These are phyloP conservation scores for Papilio glaucus DNA, from an alignment of 1,140 invertebrate species.

Conservation along the genomic window DNA sequence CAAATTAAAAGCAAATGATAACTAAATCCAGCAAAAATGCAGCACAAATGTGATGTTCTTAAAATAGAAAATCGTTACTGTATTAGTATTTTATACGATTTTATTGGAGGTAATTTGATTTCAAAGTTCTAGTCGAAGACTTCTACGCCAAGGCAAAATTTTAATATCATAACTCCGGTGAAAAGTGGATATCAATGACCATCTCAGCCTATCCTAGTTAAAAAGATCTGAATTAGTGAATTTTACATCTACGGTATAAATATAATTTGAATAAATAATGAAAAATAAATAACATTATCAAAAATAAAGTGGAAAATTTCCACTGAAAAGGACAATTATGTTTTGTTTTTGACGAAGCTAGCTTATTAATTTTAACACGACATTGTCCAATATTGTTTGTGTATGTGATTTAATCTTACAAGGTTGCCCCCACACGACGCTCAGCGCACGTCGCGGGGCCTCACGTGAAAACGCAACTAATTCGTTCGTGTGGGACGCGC, in stretches of 20 bases:
- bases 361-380: slow-evolving; percentile 8
- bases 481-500: slow-evolving; percentile 68
- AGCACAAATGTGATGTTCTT: too few relatives aligned
- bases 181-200: too few relatives aligned
- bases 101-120: too few relatives aligned
- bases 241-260: not conserved
- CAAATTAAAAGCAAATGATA: too few relatives aligned
- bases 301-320: too few relatives aligned
- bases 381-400: slow-evolving; percentile 20
- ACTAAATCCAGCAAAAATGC: too few relatives aligned
- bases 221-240: not conserved
- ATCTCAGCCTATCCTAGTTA: too few relatives aligned
- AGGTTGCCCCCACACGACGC: slow-evolving; percentile 12
- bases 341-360: not conserved
- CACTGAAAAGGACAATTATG: not conserved
- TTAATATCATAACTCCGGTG: too few relatives aligned
- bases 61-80: too few relatives aligned
- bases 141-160: too few relatives aligned
- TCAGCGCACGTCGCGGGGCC: slow-evolving; percentile 31
- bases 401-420: slow-evolving; percentile 16
- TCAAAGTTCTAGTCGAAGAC: too few relatives aligned
- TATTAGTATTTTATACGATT: too few relatives aligned
- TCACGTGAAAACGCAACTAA: slow-evolving; percentile 75
- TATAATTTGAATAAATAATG: not conserved
- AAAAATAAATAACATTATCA: not conserved